These are phyloP conservation scores for Drosophila maculinotata DNA, from an alignment of 2,888 invertebrate species.

Conservation along the genomic window DNA sequence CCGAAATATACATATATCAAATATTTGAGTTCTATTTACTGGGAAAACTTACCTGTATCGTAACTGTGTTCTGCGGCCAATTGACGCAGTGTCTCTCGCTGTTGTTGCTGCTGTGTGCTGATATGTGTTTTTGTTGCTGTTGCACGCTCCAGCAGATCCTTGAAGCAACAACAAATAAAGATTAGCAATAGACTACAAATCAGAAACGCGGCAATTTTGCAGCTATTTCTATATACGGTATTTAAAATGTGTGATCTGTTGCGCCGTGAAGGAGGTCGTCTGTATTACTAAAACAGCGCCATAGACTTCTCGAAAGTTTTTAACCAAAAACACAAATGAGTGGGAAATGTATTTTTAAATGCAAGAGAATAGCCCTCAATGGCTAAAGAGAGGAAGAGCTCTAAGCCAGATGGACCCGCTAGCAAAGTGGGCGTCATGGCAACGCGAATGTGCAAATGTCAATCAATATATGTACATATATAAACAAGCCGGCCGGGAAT, in stretches of 20 bases:
- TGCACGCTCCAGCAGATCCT: conserved; percentile 80
- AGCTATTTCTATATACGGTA: conserved; percentile 14
- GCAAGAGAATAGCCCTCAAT: conserved; percentile 39
- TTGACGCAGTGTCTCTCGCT: conserved; percentile 60
- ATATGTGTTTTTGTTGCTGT: conserved; percentile 37
- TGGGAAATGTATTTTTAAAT: conserved; percentile 69
- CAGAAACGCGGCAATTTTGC: conserved; percentile 60
- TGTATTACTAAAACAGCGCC: conserved; percentile 61
- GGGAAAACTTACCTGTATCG: conserved; percentile 58
- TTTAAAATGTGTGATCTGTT: conserved; percentile 18
- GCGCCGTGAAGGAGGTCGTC: conserved; percentile 51
- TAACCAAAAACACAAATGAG: conserved; percentile 43
- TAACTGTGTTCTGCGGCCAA: conserved; percentile 62
- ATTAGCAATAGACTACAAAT: conserved; percentile 48
- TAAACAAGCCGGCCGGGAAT: conserved; percentile 35
- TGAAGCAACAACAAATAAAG: conserved; percentile 64
- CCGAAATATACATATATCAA: background rate
- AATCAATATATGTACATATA: too few relatives aligned
- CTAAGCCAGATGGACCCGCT: conserved; percentile 18
- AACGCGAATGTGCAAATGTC: conserved; percentile 26
- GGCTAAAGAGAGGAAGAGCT: conserved; percentile 20
- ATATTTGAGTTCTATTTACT: background rate
- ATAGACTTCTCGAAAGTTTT: conserved; percentile 38
- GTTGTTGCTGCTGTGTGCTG: conserved; percentile 51
- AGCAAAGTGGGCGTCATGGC: conserved; percentile 40